phyloP scores from a whole-genome alignment of 2,888 invertebrate genomes.

The Eretmocerus hayati region DNA sequence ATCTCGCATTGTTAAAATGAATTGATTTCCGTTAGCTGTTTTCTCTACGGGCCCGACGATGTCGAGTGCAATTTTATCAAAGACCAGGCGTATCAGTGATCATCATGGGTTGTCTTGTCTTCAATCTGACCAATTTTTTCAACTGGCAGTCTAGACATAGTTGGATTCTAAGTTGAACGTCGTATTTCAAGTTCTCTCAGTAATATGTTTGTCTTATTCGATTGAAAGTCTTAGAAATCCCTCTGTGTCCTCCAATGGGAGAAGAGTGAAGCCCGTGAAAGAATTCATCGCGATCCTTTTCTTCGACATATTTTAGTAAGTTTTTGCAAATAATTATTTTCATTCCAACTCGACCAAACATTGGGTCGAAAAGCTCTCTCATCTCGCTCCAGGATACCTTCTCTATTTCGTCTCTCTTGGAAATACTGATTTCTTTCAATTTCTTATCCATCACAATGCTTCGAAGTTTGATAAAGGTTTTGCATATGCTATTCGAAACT shows the following conservation, averaged over 20 bases:
- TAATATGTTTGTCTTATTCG: slow-evolving; percentile 14
- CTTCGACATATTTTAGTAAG: neutral
- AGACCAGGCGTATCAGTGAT: slow-evolving; percentile 20
- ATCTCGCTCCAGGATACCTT: too few species aligned
- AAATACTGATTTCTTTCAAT: too few species aligned
- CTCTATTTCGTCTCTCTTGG: too few species aligned
- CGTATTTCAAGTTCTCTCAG: slow-evolving; percentile 17
- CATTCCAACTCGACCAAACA: too few species aligned
- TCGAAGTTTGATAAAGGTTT: too few species aligned
- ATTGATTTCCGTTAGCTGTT: slow-evolving; percentile 20
- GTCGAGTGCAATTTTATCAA: slow-evolving; percentile 19
- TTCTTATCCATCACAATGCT: too few species aligned
- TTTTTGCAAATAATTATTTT: neutral
- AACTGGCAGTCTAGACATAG: slow-evolving; percentile 4
- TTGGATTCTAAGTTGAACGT: slow-evolving; percentile 13
- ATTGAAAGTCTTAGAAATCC: slow-evolving; percentile 13
- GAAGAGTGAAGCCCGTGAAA: slow-evolving; percentile 9
- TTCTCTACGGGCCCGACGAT: slow-evolving; percentile 21
- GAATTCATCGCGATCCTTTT: neutral
- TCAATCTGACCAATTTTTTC: slow-evolving; percentile 17
- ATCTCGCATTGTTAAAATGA: slow-evolving; percentile 21
- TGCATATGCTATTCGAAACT: too few species aligned
- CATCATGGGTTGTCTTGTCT: slow-evolving; percentile 15
- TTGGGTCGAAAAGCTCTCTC: too few species aligned
- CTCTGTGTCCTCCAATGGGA: slow-evolving; percentile 12